These are phyloP conservation scores for Aleiodes testaceus DNA, from an alignment of 2,888 invertebrate species.

Conservation along the genomic window DNA sequence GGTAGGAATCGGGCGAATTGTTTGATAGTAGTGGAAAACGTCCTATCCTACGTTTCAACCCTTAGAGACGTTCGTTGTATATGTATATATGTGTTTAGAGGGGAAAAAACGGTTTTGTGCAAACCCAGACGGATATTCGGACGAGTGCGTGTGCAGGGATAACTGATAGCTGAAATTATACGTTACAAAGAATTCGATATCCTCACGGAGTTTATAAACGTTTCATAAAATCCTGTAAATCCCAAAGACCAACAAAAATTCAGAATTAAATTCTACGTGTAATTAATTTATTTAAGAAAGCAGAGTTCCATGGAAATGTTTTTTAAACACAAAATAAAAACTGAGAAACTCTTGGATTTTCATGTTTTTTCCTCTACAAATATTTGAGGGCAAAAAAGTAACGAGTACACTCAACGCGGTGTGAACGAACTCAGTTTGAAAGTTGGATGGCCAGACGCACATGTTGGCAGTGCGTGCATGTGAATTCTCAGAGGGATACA, in stretches of 20 bases:
- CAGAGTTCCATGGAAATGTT: too few relatives aligned
- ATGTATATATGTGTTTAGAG: slow-evolving; percentile 6
- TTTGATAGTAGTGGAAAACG: slow-evolving; percentile 46
- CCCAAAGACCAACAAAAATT: too few relatives aligned
- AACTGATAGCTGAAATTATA: too few relatives aligned
- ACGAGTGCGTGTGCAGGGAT: slow-evolving; percentile 9
- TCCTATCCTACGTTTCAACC: slow-evolving; percentile 38
- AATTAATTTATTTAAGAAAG: too few relatives aligned
- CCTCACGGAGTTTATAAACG: too few relatives aligned
- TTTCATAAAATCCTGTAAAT: too few relatives aligned
- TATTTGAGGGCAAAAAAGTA: background rate
- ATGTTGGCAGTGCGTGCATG: slow-evolving; percentile 29
- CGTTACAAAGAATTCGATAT: too few relatives aligned
- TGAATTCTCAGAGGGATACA: slow-evolving; percentile 32
- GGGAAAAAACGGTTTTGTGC: background rate
- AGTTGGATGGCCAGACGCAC: slow-evolving; percentile 54
- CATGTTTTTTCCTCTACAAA: background rate
- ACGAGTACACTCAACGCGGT: slow-evolving; percentile 45
- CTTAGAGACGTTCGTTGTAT: slow-evolving; percentile 31
- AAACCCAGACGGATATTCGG: slow-evolving; percentile 61
- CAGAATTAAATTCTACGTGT: background rate
- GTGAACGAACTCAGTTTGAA: slow-evolving; percentile 52
- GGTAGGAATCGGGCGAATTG: slow-evolving; percentile 4
- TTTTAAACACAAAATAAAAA: too few relatives aligned
- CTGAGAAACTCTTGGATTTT: too few relatives aligned